Percentiles rank a stretch among this genome's conserved stretches.
These are phyloP conservation scores for Numida meleagris DNA, from an alignment of 2,113 vertebrate species.

Conservation along the genomic window DNA sequence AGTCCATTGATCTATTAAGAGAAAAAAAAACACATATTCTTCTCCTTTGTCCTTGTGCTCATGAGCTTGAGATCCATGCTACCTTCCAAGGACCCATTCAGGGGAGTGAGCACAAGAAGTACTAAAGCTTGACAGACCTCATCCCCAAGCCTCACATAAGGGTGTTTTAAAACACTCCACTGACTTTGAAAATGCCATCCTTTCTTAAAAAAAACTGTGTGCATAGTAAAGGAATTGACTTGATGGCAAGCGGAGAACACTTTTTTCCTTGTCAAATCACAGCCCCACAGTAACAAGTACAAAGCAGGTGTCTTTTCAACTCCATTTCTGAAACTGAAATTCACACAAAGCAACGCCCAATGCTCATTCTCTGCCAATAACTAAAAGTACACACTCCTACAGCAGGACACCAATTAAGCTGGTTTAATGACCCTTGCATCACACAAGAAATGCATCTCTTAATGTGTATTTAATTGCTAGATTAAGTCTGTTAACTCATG, in stretches of 20 bases:
- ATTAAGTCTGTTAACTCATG: neutral
- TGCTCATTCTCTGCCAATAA: neutral
- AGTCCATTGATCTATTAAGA: neutral
- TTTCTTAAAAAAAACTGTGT: neutral
- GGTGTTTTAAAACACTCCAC: neutral
- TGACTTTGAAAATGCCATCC: neutral
- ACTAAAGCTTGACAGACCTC: neutral
- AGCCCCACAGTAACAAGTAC: neutral
- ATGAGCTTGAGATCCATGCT: neutral
- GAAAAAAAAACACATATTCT: neutral
- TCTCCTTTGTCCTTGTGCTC: neutral
- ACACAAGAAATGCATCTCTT: neutral
- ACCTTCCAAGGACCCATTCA: neutral
- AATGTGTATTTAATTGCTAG: slow-evolving; percentile 20
- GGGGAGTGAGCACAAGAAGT: neutral
- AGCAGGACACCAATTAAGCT: slow-evolving; percentile 40
- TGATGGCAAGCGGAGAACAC: neutral
- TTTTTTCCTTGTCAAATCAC: neutral
- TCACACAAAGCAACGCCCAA: neutral
- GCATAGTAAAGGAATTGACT: neutral
- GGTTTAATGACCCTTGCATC: slow-evolving; percentile 25
- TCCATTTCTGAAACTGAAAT: neutral
- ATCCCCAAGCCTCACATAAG: neutral
- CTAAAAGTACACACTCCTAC: neutral
- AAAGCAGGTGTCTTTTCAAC: neutral